phyloP scores from a whole-genome alignment of 2,113 vertebrate species.

The Rostratula benghalensis region DNA sequence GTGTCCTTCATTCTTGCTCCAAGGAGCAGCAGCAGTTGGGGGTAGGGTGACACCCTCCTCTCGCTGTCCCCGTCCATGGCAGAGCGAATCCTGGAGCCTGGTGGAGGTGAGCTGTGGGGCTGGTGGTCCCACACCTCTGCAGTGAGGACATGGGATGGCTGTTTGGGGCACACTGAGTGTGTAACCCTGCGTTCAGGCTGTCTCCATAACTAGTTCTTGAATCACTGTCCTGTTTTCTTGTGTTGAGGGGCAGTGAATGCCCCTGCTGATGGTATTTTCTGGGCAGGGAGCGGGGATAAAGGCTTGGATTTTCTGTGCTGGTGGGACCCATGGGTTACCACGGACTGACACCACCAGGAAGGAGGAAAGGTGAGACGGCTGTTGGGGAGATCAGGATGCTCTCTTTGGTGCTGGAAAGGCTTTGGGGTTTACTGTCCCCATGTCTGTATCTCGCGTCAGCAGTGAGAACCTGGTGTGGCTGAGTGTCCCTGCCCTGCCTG shows the following conservation, averaged over 20 bases:
- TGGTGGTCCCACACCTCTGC: neutral
- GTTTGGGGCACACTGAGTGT: neutral
- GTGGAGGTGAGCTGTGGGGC: neutral
- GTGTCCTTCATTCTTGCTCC: rapidly evolving
- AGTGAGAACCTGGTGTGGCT: rapidly evolving
- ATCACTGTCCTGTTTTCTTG: neutral
- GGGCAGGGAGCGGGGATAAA: neutral
- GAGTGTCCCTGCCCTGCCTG: neutral
- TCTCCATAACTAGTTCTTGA: neutral
- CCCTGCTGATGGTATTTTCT: neutral
- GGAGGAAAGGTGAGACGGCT: neutral
- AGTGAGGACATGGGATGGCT: rapidly evolving
- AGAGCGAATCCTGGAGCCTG: neutral
- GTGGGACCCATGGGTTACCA: neutral
- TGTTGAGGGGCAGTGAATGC: neutral
- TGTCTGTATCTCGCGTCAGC: neutral
- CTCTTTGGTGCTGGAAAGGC: neutral
- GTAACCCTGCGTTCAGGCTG: neutral
- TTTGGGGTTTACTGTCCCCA: neutral
- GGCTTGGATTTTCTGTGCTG: neutral
- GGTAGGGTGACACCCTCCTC: rapidly evolving
- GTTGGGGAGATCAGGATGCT: rapidly evolving
- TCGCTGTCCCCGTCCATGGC: rapidly evolving
- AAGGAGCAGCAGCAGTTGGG: neutral
- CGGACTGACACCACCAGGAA: neutral